Evolutionary conservation across 2,797 vertebrate genomes (phyloP), one percentile per base, ranked within the genome.

Genomic region (Lithobates sylvaticus): DNA sequence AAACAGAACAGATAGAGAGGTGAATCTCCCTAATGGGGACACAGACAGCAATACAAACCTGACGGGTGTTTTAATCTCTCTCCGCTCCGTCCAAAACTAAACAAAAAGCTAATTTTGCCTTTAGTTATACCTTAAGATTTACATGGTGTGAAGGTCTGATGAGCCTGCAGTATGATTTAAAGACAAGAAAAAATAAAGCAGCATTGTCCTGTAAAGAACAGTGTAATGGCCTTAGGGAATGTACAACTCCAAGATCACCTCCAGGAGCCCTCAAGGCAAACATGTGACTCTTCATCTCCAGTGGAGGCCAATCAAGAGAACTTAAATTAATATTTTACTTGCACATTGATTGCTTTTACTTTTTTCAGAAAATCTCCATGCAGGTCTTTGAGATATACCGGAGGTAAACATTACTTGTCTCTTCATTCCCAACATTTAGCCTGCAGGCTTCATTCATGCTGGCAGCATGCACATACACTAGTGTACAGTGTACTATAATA

Each of bases 171-270:
- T 50, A 65, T 70, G 68, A 70, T 70, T 79, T 50, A 21, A 47
- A 34, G 77, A 34, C 39, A 50, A 69, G 21, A 23, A 34, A 21
- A 69, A 79, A 80, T 42, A 69, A 67, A 69, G 50, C 67, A 50
- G 10, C 50, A 34, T 21, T 32, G 27, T 34, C 3, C 42, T 69
- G 42, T 70, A 70, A 34, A 27, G 6, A 36, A 68, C 78, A n/a
- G 26, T 61, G 29, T 58, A 81, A 16, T 26, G 47, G 65, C 42
- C 67, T 54, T 23, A 58, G 47, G 68, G 29, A 54, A 27, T 36
- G 32, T 5, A 7, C 13, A 10, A 15, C 39, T 21, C 23, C 61
- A 78, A 47, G 34, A 18, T 67, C 7, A 5, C 58, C 32, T 61
- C 21, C 9, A 54, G 50, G 76, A 27, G 76, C 13, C 5, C 58